These are phyloP conservation scores for Pseudonaja textilis DNA, from an alignment of 2,113 vertebrate genomes.

Conservation along the genomic window DNA sequence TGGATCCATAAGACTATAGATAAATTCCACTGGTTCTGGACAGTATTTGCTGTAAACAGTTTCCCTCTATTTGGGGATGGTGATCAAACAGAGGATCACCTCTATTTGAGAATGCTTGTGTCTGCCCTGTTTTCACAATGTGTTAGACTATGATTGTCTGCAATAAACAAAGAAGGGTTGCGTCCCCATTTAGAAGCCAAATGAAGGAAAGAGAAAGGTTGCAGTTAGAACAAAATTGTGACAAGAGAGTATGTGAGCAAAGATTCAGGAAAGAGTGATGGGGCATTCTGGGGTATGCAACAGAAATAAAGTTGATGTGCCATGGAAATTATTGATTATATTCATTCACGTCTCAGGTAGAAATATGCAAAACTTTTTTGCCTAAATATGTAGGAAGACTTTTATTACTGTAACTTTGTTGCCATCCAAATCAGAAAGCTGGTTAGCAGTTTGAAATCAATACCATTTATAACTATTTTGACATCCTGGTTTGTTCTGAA, in stretches of 20 bases:
- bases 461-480: neutral
- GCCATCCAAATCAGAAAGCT: neutral
- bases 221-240: neutral
- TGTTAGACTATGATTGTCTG: neutral
- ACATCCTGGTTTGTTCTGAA: neutral
- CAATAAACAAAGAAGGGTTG: neutral
- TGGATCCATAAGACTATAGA: neutral
- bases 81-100: neutral
- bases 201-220: neutral
- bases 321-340: neutral
- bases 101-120: neutral
- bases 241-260: neutral
- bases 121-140: neutral
- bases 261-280: rapidly evolving
- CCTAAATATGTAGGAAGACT: neutral
- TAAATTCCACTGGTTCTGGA: neutral
- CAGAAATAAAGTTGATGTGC: neutral
- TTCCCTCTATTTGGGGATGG: neutral
- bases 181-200: neutral
- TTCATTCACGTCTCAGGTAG: neutral
- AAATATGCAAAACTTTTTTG: neutral
- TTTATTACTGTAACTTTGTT: neutral
- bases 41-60: neutral
- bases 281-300: neutral
- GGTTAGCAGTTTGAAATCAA: neutral